phyloP scores from a whole-genome alignment of 2,888 invertebrate species.

The Ichneumon xanthorius region DNA sequence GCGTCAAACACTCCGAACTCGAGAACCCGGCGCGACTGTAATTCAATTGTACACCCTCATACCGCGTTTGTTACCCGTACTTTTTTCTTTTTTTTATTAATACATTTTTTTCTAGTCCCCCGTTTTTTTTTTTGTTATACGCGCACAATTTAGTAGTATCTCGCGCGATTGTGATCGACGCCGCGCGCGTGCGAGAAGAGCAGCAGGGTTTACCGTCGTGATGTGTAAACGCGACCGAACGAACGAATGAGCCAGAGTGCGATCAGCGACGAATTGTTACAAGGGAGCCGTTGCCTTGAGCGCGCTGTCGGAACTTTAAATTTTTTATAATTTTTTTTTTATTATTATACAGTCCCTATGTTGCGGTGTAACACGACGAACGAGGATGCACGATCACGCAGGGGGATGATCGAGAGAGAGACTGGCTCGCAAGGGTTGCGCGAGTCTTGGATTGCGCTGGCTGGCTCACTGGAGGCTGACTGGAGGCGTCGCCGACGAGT shows the following conservation, averaged over 20 bases:
- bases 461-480: conserved; percentile 79
- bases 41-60: background rate
- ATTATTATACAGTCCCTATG: conserved; percentile 13
- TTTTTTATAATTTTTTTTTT: background rate
- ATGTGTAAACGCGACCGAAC: conserved; percentile 5
- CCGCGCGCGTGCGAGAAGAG: background rate
- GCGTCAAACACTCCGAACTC: background rate
- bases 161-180: background rate
- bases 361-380: conserved; percentile 25
- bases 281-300: conserved; percentile 1
- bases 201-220: background rate
- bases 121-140: background rate
- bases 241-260: conserved; percentile 21
- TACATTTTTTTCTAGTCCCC: background rate
- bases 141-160: background rate
- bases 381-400: conserved; percentile 54
- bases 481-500: conserved; percentile 76
- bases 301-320: background rate
- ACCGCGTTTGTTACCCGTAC: background rate
- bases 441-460: conserved; percentile 60
- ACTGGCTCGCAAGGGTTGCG: conserved; percentile 54
- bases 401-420: conserved; percentile 57
- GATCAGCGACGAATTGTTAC: background rate
- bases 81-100: background rate
- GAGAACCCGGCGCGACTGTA: background rate